These are phyloP conservation scores for Catalaphyllia jardinei DNA, from an alignment of 64 coral and sea anemone species.

Conservation along the genomic window DNA sequence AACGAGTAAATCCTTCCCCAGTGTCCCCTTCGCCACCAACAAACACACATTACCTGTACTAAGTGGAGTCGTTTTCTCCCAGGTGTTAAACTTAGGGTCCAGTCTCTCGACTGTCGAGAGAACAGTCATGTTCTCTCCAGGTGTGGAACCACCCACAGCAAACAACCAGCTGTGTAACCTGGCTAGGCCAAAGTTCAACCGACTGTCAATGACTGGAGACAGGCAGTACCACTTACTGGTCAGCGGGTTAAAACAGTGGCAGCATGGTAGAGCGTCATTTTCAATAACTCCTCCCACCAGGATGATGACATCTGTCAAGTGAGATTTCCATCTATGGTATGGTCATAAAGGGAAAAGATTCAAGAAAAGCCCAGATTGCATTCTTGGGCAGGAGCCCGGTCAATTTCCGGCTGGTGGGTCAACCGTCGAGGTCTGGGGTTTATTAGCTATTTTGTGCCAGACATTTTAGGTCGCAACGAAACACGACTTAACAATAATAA, in stretches of 20 bases:
- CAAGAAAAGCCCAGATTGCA: neutral
- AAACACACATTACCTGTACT: constrained; percentile 33
- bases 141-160: constrained; percentile 58
- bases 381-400: neutral
- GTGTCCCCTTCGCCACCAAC: no score
- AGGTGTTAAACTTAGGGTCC: constrained; percentile 80
- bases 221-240: constrained; percentile 76
- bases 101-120: constrained; percentile 72
- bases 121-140: constrained; percentile 56
- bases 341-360: neutral
- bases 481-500: no score
- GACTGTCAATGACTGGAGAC: constrained; percentile 60
- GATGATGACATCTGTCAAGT: constrained; percentile 63
- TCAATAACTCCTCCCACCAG: constrained; percentile 77
- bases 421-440: no score
- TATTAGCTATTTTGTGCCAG: no score
- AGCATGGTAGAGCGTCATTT: constrained; percentile 52
- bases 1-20: no score
- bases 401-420: neutral
- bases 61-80: constrained; percentile 53
- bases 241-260: constrained; percentile 84
- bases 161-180: constrained; percentile 54
- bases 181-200: constrained; percentile 72
- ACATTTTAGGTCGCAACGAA: no score
- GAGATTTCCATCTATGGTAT: constrained; percentile 66